Conservation (phyloP, 2,113 vertebrate species). For the Phaethornis superciliosus region DNA sequence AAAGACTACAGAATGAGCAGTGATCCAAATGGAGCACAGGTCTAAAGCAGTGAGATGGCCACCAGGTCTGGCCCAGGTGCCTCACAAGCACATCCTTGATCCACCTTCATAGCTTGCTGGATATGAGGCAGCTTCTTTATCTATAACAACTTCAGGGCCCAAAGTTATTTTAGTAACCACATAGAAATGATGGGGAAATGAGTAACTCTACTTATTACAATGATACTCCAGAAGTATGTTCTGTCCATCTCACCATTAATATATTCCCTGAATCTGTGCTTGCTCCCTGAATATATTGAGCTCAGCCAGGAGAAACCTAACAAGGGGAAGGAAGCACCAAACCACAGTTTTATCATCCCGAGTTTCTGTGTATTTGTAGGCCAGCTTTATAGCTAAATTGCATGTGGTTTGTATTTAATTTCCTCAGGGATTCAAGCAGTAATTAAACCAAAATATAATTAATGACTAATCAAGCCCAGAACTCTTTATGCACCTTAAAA, state of each 20-base stretch:
- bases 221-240: background rate
- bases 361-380: background rate
- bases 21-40: background rate
- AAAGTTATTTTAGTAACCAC: background rate
- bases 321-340: background rate
- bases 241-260: background rate
- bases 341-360: background rate
- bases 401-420: background rate
- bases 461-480: slow-evolving; percentile 5
- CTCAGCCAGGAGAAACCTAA: background rate
- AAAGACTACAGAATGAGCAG: background rate
- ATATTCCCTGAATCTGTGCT: background rate
- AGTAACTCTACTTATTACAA: rapidly evolving
- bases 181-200: background rate
- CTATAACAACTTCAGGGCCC: background rate
- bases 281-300: background rate
- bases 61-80: background rate
- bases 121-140: background rate
- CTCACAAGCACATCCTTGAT: background rate
- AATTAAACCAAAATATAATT: slow-evolving; percentile 64
- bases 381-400: background rate
- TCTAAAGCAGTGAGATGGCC: background rate
- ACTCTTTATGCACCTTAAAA: background rate
- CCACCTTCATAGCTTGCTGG: background rate
- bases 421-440: slow-evolving; percentile 4